Evolutionary conservation across 2,888 invertebrate genomes (phyloP), one percentile per base, ranked within the genome.

Genomic region (Rutpela maculata): DNA sequence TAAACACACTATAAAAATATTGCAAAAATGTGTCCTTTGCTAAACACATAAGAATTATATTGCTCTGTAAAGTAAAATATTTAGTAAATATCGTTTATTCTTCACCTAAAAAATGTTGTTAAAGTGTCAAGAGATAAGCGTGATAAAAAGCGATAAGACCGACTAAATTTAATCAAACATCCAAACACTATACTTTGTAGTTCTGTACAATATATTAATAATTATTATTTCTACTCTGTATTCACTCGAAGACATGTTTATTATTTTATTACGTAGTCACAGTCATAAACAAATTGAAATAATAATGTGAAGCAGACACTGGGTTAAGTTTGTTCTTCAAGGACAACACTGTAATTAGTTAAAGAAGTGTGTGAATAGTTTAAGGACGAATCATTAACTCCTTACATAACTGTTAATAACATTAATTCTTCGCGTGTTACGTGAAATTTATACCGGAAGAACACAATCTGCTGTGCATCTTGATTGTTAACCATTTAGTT

Each of bases 381-480:
- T 72, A 76, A 76, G 62, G 56, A 66, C 68, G 66, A 63, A 68
- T 66, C 68, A 78, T 79, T 72, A 77, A 63, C 56, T 77, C 71
- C 71, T 77, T 76, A 79, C 75, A 65, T 76, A 79, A 79, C 60
- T 43, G 56, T 75, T 74, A 71, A 76, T 76, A 35, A 35, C 9
- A 79, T 69, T 74, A 72, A 74, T 69, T 68, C 59, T 68, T 74
- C 62, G 74, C 72, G 60, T 65, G 69, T 65, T 63, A 71, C 59
- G 63, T 59, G 66, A 69, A 72, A 73, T 73, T 63, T 38, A 63
- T 19, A 75, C 74, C 75, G 78, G 78, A 78, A 78, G 67, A 70
- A 10, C 18, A 18, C 31, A 63, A 75, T 75, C 67, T 78, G 75
- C 75, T 63, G 75, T 19, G 57, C 57, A 18, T 57, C 57, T 57